phyloP scores from a whole-genome alignment of 2,888 invertebrate genomes.

The Harpalus rubripes region DNA sequence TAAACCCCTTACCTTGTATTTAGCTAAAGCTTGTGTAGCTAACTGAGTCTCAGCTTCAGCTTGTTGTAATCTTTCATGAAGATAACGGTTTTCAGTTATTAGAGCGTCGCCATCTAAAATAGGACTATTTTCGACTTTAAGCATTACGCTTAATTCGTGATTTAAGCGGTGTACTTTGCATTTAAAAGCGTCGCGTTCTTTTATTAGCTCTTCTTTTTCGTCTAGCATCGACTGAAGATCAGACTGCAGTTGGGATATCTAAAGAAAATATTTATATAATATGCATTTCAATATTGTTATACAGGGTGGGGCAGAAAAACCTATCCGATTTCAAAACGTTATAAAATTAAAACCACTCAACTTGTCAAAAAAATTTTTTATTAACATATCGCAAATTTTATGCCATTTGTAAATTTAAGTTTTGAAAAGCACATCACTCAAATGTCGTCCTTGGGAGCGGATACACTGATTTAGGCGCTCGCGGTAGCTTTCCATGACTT shows the following conservation, averaged over 20 bases:
- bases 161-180: slow-evolving; percentile 90
- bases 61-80: slow-evolving; percentile 89
- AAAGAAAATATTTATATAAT: slow-evolving; percentile 69
- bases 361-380: too few relatives aligned
- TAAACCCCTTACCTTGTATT: slow-evolving; percentile 83
- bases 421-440: too few relatives aligned
- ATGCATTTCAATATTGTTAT: not conserved
- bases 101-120: slow-evolving; percentile 89
- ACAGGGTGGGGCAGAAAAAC: too few relatives aligned
- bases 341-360: too few relatives aligned
- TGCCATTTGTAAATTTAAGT: too few relatives aligned
- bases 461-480: too few relatives aligned
- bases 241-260: slow-evolving; percentile 86
- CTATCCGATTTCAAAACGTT: too few relatives aligned
- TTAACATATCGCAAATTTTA: too few relatives aligned
- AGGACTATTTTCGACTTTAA: slow-evolving; percentile 76
- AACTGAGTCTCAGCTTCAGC: slow-evolving; percentile 89
- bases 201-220: slow-evolving; percentile 90
- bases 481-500: too few relatives aligned
- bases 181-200: slow-evolving; percentile 90
- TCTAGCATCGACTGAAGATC: slow-evolving; percentile 89
- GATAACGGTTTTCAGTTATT: slow-evolving; percentile 88
- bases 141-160: slow-evolving; percentile 86
- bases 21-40: slow-evolving; percentile 84
- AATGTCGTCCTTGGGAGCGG: too few relatives aligned